Evolutionary conservation across 2,113 vertebrate genomes (phyloP), one percentile per base, ranked within the genome.

Genomic region (Myanophis thanlyinensis): DNA sequence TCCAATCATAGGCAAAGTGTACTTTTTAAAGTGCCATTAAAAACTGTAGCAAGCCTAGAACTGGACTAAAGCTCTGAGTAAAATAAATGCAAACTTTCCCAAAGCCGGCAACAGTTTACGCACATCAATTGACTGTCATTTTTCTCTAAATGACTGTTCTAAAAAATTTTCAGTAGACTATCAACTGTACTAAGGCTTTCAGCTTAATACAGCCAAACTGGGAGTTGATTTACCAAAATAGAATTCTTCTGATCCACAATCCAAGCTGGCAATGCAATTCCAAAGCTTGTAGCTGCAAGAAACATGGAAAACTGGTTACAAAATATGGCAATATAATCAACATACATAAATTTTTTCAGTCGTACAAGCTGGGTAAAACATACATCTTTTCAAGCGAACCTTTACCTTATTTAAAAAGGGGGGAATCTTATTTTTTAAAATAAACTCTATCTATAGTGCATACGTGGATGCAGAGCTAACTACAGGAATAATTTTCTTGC

Each of bases 231-330:
- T 97, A 99, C 99, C 98, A 99, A 98, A 98, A 99, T 99, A 9
- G 99, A 99, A 96, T 99, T 99, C 97, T 99, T 99, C 98, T 99
- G 99, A 98, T 99, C 99, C 95, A 99, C 99, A 94, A 99, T 99
- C 99, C 99, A 99, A 92, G 99, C 99, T 94, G 99, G 99, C 92
- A 99, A 97, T 48, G 99, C 99, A 88, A 99, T 99, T 92, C 99
- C 99, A 30, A 99, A 99, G 90, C 98, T 99, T 93, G 99, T 99
- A 87, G 98, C 99, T 99, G 94, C 62, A 97, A 94, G 1, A 88
- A 48, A 94, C 13, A 6, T 91, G 35, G 20, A 95, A 93, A 6
- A 96, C 95, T 44, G 94, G 2, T 27, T 90, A 40, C 80, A 48
- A 94, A 92, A 56, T 13, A 89, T 59, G 92, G 0, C 44, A 91